Conservation (phyloP, 2,888 invertebrate species). For the Leptinotarsa peninsularis region DNA sequence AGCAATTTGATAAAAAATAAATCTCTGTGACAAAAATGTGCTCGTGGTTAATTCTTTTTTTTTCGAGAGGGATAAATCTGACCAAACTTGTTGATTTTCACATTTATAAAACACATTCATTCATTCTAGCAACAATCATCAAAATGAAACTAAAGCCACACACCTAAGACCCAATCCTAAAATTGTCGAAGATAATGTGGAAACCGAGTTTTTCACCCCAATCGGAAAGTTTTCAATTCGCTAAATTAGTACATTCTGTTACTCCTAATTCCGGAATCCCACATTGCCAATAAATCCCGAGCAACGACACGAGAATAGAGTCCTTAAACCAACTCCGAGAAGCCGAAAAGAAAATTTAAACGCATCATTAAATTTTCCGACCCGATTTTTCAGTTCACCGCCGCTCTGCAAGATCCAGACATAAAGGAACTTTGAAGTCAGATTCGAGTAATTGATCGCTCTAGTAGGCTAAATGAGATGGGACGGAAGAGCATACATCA, state of each 20-base stretch:
- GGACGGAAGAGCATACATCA: conserved; percentile 21
- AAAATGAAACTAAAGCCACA: too few relatives aligned
- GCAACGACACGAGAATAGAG: conserved; percentile 21
- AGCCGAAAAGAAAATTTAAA: conserved; percentile 39
- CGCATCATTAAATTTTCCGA: conserved; percentile 44
- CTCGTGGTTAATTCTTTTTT: too few relatives aligned
- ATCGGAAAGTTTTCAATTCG: conserved; percentile 7
- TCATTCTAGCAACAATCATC: too few relatives aligned
- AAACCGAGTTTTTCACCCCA: not conserved
- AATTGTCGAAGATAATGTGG: not conserved
- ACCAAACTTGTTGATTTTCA: too few relatives aligned
- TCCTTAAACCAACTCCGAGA: conserved; percentile 23
- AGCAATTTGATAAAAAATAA: too few relatives aligned
- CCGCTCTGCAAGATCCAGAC: conserved; percentile 33
- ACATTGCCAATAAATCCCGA: conserved; percentile 15
- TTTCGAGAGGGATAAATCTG: too few relatives aligned
- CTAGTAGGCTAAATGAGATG: conserved; percentile 30
- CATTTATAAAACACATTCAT: too few relatives aligned
- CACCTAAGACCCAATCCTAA: not conserved
- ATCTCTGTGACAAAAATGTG: too few relatives aligned
- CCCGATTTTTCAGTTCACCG: conserved; percentile 39
- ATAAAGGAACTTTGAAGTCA: conserved; percentile 41
- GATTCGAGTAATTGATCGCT: conserved; percentile 39
- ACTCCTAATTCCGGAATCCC: conserved; percentile 13
- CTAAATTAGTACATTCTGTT: conserved; percentile 16